phyloP scores from a whole-genome alignment of 2,888 invertebrate species.

The Imbricaverruca yamaguchii region DNA sequence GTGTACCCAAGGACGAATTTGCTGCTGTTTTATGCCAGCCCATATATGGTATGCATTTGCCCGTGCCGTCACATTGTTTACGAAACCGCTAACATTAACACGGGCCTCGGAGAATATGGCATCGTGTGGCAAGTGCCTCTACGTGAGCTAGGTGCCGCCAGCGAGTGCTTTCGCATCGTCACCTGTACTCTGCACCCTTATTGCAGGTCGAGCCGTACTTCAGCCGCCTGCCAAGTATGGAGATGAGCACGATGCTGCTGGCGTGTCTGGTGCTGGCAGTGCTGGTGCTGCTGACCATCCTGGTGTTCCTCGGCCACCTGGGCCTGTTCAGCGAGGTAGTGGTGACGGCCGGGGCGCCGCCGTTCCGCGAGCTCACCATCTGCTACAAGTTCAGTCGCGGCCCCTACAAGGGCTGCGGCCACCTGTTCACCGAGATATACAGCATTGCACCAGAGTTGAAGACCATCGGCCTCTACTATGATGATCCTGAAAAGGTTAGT shows the following conservation, averaged over 20 bases:
- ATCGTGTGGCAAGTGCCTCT: no score
- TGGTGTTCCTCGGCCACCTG: constrained; percentile 3
- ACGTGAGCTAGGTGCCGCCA: no score
- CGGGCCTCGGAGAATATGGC: no score
- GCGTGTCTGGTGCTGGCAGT: neutral
- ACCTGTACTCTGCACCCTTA: no score
- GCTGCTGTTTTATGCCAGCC: no score
- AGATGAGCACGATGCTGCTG: neutral
- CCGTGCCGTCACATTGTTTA: no score
- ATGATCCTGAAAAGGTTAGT: constrained; percentile 42
- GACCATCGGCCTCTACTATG: constrained; percentile 44
- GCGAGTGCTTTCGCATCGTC: no score
- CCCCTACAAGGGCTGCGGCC: constrained; percentile 42
- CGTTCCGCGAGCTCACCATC: constrained; percentile 33
- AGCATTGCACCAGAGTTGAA: constrained; percentile 40
- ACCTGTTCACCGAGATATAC: constrained; percentile 42
- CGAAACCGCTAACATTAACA: no score
- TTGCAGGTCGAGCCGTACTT: no score
- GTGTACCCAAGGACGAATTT: no score
- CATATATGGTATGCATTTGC: no score
- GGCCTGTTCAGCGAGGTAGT: neutral
- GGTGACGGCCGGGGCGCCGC: neutral
- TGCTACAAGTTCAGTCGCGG: constrained; percentile 44
- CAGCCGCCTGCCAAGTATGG: neutral
- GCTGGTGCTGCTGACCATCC: neutral